These are phyloP conservation scores for Zaprionus obscuricornis DNA, from an alignment of 2,888 invertebrate species.

Conservation along the genomic window DNA sequence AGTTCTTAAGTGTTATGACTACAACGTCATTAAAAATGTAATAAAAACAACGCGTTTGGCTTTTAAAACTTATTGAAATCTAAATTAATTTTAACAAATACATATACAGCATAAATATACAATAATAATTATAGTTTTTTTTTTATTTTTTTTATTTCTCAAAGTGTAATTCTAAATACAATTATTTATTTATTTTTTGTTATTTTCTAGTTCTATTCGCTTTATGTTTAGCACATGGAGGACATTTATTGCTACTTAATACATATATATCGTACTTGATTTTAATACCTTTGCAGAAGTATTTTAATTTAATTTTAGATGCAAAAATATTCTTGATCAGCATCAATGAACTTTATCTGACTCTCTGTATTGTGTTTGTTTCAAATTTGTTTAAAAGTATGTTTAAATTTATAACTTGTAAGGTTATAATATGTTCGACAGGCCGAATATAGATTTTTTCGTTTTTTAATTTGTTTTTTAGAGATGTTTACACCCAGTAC, in stretches of 20 bases:
- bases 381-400: constrained; percentile 20
- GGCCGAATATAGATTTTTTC: too few relatives aligned
- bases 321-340: constrained; percentile 4
- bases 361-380: constrained; percentile 19
- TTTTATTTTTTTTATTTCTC: not conserved
- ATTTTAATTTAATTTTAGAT: constrained; percentile 8
- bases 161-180: too few relatives aligned
- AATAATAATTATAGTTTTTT: constrained; percentile 25
- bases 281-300: constrained; percentile 11
- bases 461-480: too few relatives aligned
- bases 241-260: constrained; percentile 76
- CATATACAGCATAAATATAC: constrained; percentile 58
- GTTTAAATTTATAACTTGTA: constrained; percentile 9
- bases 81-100: constrained; percentile 73
- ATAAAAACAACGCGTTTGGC: constrained; percentile 60
- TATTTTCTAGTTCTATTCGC: constrained; percentile 19
- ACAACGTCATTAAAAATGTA: constrained; percentile 80
- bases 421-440: too few relatives aligned
- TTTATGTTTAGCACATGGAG: constrained; percentile 81
- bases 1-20: constrained; percentile 74
- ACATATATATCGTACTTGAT: constrained; percentile 47
- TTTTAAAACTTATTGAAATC: constrained; percentile 56
- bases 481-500: too few relatives aligned
- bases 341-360: too few relatives aligned
- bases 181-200: constrained; percentile 9